A percentile compares a stretch with the other conserved stretches of the same genome.
phyloP scores from a whole-genome alignment of 2,888 invertebrate genomes.

The Dorcus hopei region DNA sequence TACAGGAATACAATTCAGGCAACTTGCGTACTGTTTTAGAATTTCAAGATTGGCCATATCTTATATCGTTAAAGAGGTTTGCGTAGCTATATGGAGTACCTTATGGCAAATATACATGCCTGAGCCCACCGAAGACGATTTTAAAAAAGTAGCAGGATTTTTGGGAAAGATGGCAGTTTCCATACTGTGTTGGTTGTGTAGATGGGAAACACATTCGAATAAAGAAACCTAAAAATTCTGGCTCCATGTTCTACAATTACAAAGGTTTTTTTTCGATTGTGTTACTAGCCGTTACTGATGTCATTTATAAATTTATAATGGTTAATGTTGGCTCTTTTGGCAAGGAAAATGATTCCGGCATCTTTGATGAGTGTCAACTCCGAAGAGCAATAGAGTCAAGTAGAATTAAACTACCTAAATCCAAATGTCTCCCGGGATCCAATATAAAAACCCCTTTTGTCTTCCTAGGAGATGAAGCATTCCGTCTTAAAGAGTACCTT shows the following conservation, averaged over 20 bases:
- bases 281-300: neutral
- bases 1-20: too few species aligned
- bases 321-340: slow-evolving; percentile 10
- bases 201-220: slow-evolving; percentile 5
- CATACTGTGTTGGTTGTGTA: neutral
- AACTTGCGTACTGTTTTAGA: too few species aligned
- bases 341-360: slow-evolving; percentile 6
- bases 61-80: neutral
- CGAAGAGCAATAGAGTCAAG: slow-evolving; percentile 1
- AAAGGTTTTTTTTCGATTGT: slow-evolving; percentile 2
- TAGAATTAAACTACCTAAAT: too few species aligned
- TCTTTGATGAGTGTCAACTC: slow-evolving; percentile 5
- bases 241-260: neutral
- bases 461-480: too few species aligned
- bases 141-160: slow-evolving; percentile 3
- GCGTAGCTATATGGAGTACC: neutral
- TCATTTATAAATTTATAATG: neutral
- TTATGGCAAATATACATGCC: neutral
- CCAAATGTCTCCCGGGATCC: too few species aligned
- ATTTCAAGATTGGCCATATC: too few species aligned
- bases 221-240: neutral
- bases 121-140: neutral
- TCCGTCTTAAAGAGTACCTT: too few species aligned
- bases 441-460: too few species aligned
- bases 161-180: slow-evolving; percentile 5